phyloP scores from a whole-genome alignment of 92 coral and sea anemone species.

The Porites lobata region DNA sequence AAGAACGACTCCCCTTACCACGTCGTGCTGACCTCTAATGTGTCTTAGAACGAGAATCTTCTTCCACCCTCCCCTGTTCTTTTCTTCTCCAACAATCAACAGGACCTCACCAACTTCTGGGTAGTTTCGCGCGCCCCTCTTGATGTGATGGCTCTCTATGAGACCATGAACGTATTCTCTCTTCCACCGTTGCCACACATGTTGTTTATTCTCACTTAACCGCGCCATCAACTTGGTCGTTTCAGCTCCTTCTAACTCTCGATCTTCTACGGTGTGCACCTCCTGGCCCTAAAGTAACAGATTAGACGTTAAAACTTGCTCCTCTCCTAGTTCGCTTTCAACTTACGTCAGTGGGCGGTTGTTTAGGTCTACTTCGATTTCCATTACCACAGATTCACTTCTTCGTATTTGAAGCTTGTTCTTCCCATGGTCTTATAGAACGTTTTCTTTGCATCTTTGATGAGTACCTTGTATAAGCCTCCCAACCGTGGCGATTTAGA shows the following conservation, averaged over 20 bases:
- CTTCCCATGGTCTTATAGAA: slow-evolving; percentile 37
- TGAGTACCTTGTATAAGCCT: slow-evolving; percentile 56
- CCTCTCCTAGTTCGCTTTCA: not conserved
- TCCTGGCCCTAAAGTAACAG: slow-evolving; percentile 33
- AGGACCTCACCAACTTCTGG: slow-evolving; percentile 32
- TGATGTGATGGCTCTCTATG: slow-evolving; percentile 32
- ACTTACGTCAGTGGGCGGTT: slow-evolving; percentile 50
- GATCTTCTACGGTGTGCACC: not conserved
- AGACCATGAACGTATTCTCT: slow-evolving; percentile 35
- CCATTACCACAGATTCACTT: slow-evolving; percentile 60
- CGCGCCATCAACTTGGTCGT: not conserved
- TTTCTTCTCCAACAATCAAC: slow-evolving; percentile 22
- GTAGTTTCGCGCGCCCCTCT: not conserved
- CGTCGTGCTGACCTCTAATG: not conserved
- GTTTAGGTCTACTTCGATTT: slow-evolving; percentile 58
- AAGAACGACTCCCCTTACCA: too few relatives aligned
- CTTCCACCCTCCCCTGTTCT: slow-evolving; percentile 23
- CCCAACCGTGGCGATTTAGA: slow-evolving; percentile 68
- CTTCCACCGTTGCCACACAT: slow-evolving; percentile 31
- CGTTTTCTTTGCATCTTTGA: slow-evolving; percentile 46
- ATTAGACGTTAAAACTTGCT: not conserved
- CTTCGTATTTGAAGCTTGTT: slow-evolving; percentile 41
- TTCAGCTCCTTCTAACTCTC: slow-evolving; percentile 15
- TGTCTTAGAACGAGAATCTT: not conserved
- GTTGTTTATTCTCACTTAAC: not conserved